A percentile compares a stretch with the other conserved stretches of the same genome.
phyloP scores from a whole-genome alignment of 2,113 vertebrate species.

The Laticauda colubrina region DNA sequence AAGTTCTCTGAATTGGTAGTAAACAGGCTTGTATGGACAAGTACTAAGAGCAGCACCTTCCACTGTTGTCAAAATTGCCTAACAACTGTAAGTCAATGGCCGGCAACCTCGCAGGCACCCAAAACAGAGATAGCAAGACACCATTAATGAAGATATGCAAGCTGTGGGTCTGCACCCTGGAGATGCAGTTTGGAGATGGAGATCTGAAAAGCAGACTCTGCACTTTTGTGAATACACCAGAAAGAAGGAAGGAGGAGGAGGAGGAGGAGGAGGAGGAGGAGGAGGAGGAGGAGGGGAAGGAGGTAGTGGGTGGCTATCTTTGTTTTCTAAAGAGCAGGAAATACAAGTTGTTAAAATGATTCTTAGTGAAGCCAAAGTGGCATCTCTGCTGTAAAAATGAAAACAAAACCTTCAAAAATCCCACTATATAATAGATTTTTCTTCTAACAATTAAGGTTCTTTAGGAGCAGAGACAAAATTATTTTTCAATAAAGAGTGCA shows the following conservation, averaged over 20 bases:
- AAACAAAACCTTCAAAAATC: not conserved
- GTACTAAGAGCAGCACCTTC: no score
- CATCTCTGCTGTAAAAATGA: not conserved
- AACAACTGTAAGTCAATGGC: no score
- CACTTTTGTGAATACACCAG: no score
- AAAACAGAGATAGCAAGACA: no score
- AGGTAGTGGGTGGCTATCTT: not conserved
- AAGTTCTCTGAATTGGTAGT: not conserved
- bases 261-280: fast-evolving
- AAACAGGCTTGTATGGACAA: not conserved
- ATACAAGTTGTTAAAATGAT: not conserved
- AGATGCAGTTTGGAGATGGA: no score
- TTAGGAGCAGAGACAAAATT: not conserved
- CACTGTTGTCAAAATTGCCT: no score
- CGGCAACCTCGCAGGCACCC: no score
- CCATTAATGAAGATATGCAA: no score
- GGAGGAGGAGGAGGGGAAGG: fast-evolving
- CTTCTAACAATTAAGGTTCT: not conserved
- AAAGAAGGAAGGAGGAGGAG: no score
- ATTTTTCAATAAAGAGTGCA: not conserved
- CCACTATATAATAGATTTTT: not conserved
- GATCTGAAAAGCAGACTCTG: no score
- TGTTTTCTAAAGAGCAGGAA: not conserved
- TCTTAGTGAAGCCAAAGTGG: not conserved
- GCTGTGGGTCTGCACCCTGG: no score